Conservation (phyloP, 2,797 vertebrate genomes). For the Ceryle rudis region DNA sequence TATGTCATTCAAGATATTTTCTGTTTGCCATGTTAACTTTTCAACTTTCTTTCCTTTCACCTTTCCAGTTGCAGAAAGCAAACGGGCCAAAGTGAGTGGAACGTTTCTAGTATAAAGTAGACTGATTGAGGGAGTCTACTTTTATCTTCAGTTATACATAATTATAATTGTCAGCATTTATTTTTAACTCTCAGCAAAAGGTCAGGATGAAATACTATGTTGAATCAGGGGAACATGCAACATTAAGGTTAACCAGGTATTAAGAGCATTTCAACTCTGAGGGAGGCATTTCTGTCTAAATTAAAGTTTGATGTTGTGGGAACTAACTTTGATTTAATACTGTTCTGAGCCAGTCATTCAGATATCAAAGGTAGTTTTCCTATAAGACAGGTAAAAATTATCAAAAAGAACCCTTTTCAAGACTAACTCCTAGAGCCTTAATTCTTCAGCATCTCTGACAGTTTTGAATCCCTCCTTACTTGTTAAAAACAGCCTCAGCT, state of each 20-base stretch:
- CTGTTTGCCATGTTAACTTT: neutral
- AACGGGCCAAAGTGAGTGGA: neutral
- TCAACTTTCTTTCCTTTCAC: neutral
- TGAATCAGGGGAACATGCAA: conserved; percentile 44
- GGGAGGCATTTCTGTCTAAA: conserved; percentile 54
- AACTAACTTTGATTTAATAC: conserved; percentile 55
- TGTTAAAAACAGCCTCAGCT: neutral
- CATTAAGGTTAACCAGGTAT: conserved; percentile 51
- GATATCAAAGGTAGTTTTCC: conserved; percentile 51
- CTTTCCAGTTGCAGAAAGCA: neutral
- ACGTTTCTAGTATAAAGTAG: neutral
- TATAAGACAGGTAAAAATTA: conserved; percentile 4
- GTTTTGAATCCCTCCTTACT: neutral
- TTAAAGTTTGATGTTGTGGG: conserved; percentile 62
- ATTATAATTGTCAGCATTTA: conserved; percentile 42
- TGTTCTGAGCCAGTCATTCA: conserved; percentile 21
- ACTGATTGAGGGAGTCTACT: neutral
- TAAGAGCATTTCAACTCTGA: conserved; percentile 49
- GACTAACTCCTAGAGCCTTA: neutral
- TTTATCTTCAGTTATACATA: conserved; percentile 26
- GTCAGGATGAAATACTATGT: conserved; percentile 41
- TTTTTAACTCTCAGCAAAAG: conserved; percentile 46
- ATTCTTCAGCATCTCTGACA: conserved; percentile 26
- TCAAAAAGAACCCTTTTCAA: conserved; percentile 34
- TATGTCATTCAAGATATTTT: neutral